Evolutionary conservation across 2,888 invertebrate genomes (phyloP).

Genomic region (Troides aeacus): DNA sequence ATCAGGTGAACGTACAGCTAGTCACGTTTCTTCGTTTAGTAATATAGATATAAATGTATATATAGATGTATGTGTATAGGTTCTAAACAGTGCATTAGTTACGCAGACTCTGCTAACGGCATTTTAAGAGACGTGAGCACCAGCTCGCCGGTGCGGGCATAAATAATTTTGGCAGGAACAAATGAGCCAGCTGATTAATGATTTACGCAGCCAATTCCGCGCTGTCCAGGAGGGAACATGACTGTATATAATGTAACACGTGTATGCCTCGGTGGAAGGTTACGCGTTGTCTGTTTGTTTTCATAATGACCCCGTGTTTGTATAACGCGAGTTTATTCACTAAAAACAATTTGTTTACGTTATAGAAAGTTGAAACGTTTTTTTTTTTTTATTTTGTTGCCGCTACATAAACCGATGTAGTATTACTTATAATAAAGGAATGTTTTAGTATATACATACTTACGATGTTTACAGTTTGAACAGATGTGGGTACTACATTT

Average conservation of each 20-base stretch:
- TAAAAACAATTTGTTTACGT: slow-evolving; percentile 6
- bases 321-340: background rate
- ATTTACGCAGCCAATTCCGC: slow-evolving; percentile 72
- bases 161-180: slow-evolving; percentile 76
- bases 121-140: slow-evolving; percentile 67
- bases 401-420: background rate
- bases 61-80: background rate
- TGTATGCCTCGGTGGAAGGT: slow-evolving; percentile 22
- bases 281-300: slow-evolving; percentile 7
- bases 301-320: slow-evolving; percentile 12
- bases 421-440: too few species aligned
- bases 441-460: too few species aligned
- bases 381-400: background rate
- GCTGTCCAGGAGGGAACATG: slow-evolving; percentile 52
- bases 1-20: too few species aligned
- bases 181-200: slow-evolving; percentile 78
- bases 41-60: too few species aligned
- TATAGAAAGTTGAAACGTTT: slow-evolving; percentile 1
- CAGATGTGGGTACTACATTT: too few species aligned
- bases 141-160: slow-evolving; percentile 54
- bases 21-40: too few species aligned
- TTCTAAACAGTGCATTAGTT: slow-evolving; percentile 35
- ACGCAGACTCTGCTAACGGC: slow-evolving; percentile 54
- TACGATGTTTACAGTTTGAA: too few species aligned
- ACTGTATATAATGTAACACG: slow-evolving; percentile 31